phyloP scores from a whole-genome alignment of 2,888 invertebrate species.

The Cheilosia pagana region DNA sequence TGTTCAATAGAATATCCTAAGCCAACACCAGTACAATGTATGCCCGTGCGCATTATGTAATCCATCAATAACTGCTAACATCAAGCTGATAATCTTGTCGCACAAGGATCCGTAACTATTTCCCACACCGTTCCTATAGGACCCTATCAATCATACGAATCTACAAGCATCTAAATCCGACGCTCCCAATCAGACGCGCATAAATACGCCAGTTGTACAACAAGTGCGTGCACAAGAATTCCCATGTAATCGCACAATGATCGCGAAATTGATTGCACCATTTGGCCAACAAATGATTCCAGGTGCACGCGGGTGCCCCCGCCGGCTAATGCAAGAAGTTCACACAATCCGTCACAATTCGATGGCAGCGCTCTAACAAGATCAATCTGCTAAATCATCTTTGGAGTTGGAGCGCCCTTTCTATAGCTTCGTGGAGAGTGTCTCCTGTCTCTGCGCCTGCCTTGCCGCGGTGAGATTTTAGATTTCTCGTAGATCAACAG shows the following conservation, averaged over 20 bases:
- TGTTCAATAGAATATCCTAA: constrained; percentile 12
- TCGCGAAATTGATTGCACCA: constrained; percentile 72
- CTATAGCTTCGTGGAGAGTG: constrained; percentile 34
- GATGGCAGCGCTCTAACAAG: constrained; percentile 71
- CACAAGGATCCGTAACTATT: constrained; percentile 31
- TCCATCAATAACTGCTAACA: constrained; percentile 74
- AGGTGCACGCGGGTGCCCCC: constrained; percentile 5
- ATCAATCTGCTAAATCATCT: constrained; percentile 75
- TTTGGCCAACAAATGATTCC: constrained; percentile 67
- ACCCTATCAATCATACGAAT: constrained; percentile 71
- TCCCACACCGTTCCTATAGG: constrained; percentile 55
- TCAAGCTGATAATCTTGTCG: constrained; percentile 57
- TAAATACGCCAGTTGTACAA: constrained; percentile 21
- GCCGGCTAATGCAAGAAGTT: constrained; percentile 81
- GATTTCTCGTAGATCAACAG: constrained; percentile 60
- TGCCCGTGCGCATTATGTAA: constrained; percentile 49
- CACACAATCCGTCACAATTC: constrained; percentile 82
- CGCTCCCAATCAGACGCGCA: constrained; percentile 41
- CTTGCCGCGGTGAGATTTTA: constrained; percentile 38
- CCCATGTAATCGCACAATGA: constrained; percentile 68
- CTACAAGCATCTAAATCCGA: constrained; percentile 68
- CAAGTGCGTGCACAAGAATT: constrained; percentile 61
- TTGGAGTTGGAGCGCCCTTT: constrained; percentile 44
- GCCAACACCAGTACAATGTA: constrained; percentile 41
- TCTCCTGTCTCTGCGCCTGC: constrained; percentile 32